phyloP scores from a whole-genome alignment of 2,113 vertebrate genomes.

The Machaerirhynchus nigripectus region DNA sequence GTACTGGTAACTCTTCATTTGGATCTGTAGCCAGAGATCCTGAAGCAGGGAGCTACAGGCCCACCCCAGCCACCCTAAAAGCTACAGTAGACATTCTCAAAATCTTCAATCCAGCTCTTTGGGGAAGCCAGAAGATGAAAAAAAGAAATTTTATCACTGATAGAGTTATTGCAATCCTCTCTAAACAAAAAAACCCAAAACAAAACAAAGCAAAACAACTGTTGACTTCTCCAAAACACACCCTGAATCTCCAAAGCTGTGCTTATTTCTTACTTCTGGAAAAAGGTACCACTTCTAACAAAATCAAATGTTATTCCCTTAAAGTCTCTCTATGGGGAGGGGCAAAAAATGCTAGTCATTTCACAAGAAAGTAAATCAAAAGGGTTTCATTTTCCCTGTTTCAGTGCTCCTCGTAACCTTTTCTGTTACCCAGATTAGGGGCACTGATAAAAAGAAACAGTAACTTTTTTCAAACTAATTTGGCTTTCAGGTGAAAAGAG shows the following conservation, averaged over 20 bases:
- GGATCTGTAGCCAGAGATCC: not conserved
- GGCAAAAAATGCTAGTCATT: not conserved
- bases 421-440: not conserved
- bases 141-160: not conserved
- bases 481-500: not conserved
- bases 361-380: not conserved
- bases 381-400: not conserved
- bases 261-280: constrained; percentile 54
- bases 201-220: not conserved
- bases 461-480: not conserved
- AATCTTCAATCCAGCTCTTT: constrained; percentile 2
- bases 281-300: constrained; percentile 69
- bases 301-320: constrained; percentile 33
- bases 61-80: not conserved
- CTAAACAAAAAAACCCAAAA: not conserved
- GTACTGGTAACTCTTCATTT: not conserved
- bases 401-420: not conserved
- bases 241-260: constrained; percentile 77
- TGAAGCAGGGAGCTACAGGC: not conserved
- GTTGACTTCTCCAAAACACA: constrained; percentile 40
- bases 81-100: not conserved
- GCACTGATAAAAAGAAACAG: not conserved
- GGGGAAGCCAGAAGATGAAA: not conserved
- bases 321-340: constrained; percentile 11
- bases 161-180: constrained; percentile 23